phyloP scores from a whole-genome alignment of 2,797 vertebrate species.

The Sebastes matsubarae region DNA sequence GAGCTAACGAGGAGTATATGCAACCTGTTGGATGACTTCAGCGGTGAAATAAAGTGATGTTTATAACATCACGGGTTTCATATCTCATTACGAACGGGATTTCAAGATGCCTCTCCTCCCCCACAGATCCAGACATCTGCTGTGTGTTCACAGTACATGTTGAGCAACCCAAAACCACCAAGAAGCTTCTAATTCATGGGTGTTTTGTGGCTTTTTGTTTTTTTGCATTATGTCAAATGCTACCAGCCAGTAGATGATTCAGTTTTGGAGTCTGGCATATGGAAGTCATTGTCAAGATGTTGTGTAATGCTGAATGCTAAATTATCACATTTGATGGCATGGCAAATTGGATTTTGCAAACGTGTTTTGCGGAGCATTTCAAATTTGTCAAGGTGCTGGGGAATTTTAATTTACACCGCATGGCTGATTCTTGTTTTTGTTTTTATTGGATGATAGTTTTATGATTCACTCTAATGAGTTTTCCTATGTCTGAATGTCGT shows the following conservation, averaged over 20 bases:
- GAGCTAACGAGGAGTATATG: slow-evolving; percentile 55
- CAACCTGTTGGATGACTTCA: slow-evolving; percentile 53
- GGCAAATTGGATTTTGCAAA: slow-evolving; percentile 43
- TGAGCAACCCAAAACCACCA: slow-evolving; percentile 35
- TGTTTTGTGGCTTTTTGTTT: slow-evolving; percentile 28
- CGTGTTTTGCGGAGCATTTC: slow-evolving; percentile 27
- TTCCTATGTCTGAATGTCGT: slow-evolving; percentile 5
- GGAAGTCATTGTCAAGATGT: slow-evolving; percentile 37
- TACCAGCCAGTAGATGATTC: slow-evolving; percentile 27
- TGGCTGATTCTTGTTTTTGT: slow-evolving; percentile 16
- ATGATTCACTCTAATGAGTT: slow-evolving; percentile 18
- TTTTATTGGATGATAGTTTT: slow-evolving; percentile 12
- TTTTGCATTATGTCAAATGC: slow-evolving; percentile 21
- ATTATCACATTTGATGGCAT: slow-evolving; percentile 37
- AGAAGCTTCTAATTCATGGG: slow-evolving; percentile 26
- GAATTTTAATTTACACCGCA: slow-evolving; percentile 38
- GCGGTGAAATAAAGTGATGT: slow-evolving; percentile 32
- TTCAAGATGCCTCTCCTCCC: slow-evolving; percentile 19
- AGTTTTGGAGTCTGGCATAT: slow-evolving; percentile 25
- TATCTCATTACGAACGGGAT: slow-evolving; percentile 43
- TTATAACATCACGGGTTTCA: slow-evolving; percentile 34
- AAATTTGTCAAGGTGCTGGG: slow-evolving; percentile 32
- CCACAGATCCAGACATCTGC: slow-evolving; percentile 52
- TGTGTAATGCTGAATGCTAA: slow-evolving; percentile 41
- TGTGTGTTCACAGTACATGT: slow-evolving; percentile 21